Percentiles rank a stretch among this genome's conserved stretches.
These are phyloP conservation scores for Picathartes gymnocephalus DNA, from an alignment of 2,113 vertebrate genomes.

Conservation along the genomic window DNA sequence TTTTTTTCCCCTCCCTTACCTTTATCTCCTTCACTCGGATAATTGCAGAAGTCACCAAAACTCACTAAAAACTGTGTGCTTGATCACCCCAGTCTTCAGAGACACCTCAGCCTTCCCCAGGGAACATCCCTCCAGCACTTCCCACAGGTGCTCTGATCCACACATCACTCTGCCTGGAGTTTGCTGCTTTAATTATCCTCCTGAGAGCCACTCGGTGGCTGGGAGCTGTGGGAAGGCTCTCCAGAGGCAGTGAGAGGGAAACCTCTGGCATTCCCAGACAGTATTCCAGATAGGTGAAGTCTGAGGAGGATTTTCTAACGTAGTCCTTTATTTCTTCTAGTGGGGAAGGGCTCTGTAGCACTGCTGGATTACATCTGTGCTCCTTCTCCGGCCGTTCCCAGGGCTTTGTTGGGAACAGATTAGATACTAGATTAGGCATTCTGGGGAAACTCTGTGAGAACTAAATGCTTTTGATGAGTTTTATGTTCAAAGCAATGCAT, in stretches of 20 bases:
- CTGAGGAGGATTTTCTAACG: neutral
- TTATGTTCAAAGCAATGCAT: neutral
- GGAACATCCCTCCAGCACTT: constrained; percentile 3
- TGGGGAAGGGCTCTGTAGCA: neutral
- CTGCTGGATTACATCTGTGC: neutral
- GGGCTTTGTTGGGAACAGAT: neutral
- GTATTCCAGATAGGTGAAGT: neutral
- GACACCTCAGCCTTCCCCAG: neutral
- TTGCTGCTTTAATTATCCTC: constrained; percentile 8
- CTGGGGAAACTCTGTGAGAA: neutral
- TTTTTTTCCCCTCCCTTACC: rapidly evolving
- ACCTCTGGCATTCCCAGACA: constrained; percentile 8
- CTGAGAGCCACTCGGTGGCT: neutral
- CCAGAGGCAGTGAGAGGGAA: neutral
- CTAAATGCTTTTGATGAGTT: constrained; percentile 10
- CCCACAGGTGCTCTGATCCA: neutral
- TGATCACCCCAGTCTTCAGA: neutral
- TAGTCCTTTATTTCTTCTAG: neutral
- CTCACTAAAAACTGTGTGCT: neutral
- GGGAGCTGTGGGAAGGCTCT: neutral
- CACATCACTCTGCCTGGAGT: neutral
- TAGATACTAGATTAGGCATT: neutral
- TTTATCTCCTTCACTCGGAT: neutral
- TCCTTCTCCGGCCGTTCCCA: neutral
- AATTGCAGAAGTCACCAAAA: neutral